These are phyloP conservation scores for Diogma glabrata DNA, from an alignment of 2,888 invertebrate species.

Conservation along the genomic window DNA sequence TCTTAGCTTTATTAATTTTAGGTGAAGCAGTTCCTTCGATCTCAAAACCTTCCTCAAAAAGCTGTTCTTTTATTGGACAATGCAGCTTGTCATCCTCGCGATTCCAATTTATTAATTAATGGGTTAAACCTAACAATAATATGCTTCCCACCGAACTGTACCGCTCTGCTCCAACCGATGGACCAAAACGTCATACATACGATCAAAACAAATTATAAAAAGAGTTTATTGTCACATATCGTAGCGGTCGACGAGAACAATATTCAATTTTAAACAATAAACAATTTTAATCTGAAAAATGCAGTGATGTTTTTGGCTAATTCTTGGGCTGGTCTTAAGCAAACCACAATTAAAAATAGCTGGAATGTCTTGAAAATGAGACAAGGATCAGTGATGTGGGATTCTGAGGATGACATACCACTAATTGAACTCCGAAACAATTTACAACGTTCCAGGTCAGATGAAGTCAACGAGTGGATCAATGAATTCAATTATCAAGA, in stretches of 20 bases:
- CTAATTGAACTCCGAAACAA: background rate
- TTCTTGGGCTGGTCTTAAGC: background rate
- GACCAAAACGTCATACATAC: conserved; percentile 16
- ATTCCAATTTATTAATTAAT: conserved; percentile 10
- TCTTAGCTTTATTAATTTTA: background rate
- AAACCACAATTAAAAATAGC: background rate
- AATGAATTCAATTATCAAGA: background rate
- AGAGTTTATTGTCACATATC: background rate
- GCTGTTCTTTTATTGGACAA: conserved; percentile 17
- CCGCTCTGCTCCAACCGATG: conserved; percentile 16
- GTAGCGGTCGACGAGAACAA: background rate
- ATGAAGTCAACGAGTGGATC: background rate
- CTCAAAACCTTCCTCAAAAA: conserved; percentile 16
- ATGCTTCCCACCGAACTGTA: conserved; percentile 17
- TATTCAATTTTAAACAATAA: conserved; percentile 3
- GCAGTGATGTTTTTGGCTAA: background rate
- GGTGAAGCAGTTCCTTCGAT: conserved; percentile 12
- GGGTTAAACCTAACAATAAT: conserved; percentile 11
- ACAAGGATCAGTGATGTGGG: background rate
- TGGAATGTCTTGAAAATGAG: background rate
- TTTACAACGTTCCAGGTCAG: background rate
- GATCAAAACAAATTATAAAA: conserved; percentile 13
- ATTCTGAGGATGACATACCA: background rate
- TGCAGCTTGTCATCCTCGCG: conserved; percentile 13
- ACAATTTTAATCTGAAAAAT: background rate